Conservation (phyloP, 2,113 vertebrate genomes). For the Nibea albiflora region DNA sequence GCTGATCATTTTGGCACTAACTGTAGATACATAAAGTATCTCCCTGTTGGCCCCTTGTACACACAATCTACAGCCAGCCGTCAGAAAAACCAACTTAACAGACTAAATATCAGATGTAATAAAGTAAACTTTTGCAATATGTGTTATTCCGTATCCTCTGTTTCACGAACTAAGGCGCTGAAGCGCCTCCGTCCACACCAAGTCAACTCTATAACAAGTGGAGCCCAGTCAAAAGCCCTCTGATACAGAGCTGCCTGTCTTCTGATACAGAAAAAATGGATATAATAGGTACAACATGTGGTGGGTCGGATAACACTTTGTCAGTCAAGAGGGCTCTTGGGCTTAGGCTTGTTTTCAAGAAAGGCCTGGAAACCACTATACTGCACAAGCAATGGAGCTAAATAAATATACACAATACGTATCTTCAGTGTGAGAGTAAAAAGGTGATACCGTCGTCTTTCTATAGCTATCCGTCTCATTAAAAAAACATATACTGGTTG, state of each 20-base stretch:
- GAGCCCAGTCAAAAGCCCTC: conserved; percentile 44
- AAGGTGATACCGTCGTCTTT: neutral
- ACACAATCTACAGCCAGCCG: neutral
- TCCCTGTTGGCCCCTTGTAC: neutral
- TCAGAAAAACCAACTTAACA: neutral
- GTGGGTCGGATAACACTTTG: conserved; percentile 15
- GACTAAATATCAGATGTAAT: neutral
- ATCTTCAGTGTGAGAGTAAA: neutral
- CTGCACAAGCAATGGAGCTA: neutral
- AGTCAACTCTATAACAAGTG: conserved; percentile 20
- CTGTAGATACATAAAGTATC: conserved; percentile 2
- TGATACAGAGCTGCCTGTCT: conserved; percentile 57
- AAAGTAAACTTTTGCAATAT: neutral
- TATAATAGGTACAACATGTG: conserved; percentile 21
- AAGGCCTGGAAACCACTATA: neutral
- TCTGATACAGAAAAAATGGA: conserved; percentile 63
- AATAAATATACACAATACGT: conserved; percentile 9
- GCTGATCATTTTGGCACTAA: conserved; percentile 34
- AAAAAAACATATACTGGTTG: conserved; percentile 5
- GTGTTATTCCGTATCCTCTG: neutral
- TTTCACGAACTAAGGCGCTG: neutral
- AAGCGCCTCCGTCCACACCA: conserved; percentile 2
- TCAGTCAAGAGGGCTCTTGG: conserved; percentile 12
- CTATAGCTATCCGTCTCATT: neutral
- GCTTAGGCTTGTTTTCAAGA: conserved; percentile 12